Percentiles rank a stretch among this genome's conserved stretches.
phyloP scores from a whole-genome alignment of 2,888 invertebrate genomes.

The Drosophila tripunctata region DNA sequence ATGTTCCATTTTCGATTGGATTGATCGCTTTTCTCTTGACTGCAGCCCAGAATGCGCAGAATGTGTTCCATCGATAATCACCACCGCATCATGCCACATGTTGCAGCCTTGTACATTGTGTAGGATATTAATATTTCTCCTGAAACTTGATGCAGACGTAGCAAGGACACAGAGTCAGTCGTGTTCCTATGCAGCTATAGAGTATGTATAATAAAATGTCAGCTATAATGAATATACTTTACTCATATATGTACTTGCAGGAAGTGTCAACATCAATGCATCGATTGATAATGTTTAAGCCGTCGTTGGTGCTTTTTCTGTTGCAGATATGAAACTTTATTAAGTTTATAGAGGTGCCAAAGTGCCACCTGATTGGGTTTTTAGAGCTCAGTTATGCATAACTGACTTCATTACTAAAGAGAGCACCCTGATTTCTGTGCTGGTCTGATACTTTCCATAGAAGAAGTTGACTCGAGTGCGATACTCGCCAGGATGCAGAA shows the following conservation, averaged over 20 bases:
- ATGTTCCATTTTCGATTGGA: slow-evolving; percentile 53
- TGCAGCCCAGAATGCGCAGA: too few relatives aligned
- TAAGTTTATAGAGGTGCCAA: slow-evolving; percentile 12
- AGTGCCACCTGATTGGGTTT: not conserved
- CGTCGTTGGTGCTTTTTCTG: slow-evolving; percentile 1
- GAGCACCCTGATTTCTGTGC: slow-evolving; percentile 24
- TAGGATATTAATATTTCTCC: slow-evolving; percentile 69
- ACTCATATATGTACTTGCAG: slow-evolving; percentile 23
- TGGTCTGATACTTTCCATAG: slow-evolving; percentile 43
- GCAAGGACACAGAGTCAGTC: not conserved
- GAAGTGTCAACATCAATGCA: slow-evolving; percentile 63
- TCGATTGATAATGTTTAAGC: slow-evolving; percentile 62
- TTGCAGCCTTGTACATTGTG: slow-evolving; percentile 69
- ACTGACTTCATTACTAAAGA: slow-evolving; percentile 21
- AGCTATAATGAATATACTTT: slow-evolving; percentile 35
- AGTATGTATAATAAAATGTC: too few relatives aligned
- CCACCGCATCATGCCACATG: slow-evolving; percentile 62
- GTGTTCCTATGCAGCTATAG: not conserved
- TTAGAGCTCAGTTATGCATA: slow-evolving; percentile 24
- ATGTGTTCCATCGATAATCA: slow-evolving; percentile 70
- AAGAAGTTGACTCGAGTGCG: slow-evolving; percentile 32
- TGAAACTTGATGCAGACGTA: slow-evolving; percentile 38
- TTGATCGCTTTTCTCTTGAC: slow-evolving; percentile 17
- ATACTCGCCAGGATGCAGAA: slow-evolving; percentile 42
- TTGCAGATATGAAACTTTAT: slow-evolving; percentile 27